phyloP scores from a whole-genome alignment of 2,797 vertebrate species.

The Oryzias sinensis region DNA sequence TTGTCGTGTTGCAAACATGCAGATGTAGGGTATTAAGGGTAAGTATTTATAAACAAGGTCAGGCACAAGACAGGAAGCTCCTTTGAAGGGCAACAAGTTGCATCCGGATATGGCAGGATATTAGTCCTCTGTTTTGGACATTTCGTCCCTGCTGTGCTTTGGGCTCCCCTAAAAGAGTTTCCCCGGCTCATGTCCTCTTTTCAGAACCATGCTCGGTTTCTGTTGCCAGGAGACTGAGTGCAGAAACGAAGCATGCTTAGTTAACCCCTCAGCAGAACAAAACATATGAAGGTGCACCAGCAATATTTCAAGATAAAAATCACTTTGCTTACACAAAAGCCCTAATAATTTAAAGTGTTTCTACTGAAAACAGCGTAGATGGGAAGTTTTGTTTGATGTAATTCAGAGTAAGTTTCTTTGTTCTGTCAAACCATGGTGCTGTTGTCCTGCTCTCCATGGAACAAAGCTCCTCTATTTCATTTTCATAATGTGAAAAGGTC shows the following conservation, averaged over 20 bases:
- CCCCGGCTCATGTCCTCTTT: constrained; percentile 75
- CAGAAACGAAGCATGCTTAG: constrained; percentile 66
- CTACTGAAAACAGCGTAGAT: constrained; percentile 11
- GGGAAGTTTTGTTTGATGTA: constrained; percentile 9
- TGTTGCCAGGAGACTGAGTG: constrained; percentile 75
- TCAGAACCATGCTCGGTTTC: constrained; percentile 69
- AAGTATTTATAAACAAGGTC: constrained; percentile 23
- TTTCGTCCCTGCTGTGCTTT: constrained; percentile 73
- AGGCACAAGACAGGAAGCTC: constrained; percentile 53
- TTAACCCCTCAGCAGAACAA: not conserved
- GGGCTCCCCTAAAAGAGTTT: constrained; percentile 71
- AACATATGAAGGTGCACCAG: constrained; percentile 8
- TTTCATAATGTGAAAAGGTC: not conserved
- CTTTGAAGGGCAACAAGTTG: constrained; percentile 33
- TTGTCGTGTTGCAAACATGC: constrained; percentile 14
- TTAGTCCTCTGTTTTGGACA: constrained; percentile 63
- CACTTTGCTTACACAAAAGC: constrained; percentile 16
- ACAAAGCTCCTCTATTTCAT: constrained; percentile 1
- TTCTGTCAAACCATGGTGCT: constrained; percentile 40
- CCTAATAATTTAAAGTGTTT: constrained; percentile 27
- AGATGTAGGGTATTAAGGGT: constrained; percentile 22
- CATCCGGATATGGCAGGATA: constrained; percentile 53
- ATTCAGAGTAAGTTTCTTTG: constrained; percentile 22
- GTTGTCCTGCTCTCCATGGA: constrained; percentile 33
- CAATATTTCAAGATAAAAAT: constrained; percentile 15